Evolutionary conservation across 1,140 invertebrate genomes (phyloP).

Genomic region (Luehdorfia chinensis): DNA sequence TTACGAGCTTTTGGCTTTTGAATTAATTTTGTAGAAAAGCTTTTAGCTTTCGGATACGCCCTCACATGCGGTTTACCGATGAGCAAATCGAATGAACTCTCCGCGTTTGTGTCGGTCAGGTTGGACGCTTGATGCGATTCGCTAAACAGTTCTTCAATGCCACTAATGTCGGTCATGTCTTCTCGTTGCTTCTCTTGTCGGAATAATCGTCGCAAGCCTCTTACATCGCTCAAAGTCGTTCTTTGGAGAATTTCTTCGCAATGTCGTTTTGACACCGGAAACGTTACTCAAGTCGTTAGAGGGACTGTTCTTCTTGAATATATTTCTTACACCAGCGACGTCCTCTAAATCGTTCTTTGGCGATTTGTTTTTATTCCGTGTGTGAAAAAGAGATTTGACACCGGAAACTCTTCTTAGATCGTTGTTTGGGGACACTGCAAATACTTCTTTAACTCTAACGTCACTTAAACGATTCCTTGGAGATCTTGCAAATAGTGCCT

Average conservation of each 20-base stretch:
- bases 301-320: slow-evolving; percentile 43
- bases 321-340: slow-evolving; percentile 50
- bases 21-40: slow-evolving; percentile 24
- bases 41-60: slow-evolving; percentile 42
- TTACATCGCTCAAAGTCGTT: slow-evolving; percentile 52
- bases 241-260: slow-evolving; percentile 38
- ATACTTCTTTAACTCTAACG: slow-evolving; percentile 50
- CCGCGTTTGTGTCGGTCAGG: slow-evolving; percentile 19
- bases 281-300: slow-evolving; percentile 51
- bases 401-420: slow-evolving; percentile 60
- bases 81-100: slow-evolving; percentile 47
- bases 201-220: slow-evolving; percentile 55
- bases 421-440: slow-evolving; percentile 57
- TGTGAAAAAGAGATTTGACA: slow-evolving; percentile 49
- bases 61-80: slow-evolving; percentile 43
- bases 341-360: slow-evolving; percentile 57
- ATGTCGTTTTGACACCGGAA: slow-evolving; percentile 47
- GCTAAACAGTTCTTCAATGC: slow-evolving; percentile 47
- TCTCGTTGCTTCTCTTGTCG: slow-evolving; percentile 25
- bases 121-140: slow-evolving; percentile 21
- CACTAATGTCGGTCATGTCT: slow-evolving; percentile 42
- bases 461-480: slow-evolving; percentile 62
- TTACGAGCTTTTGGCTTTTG: slow-evolving; percentile 22
- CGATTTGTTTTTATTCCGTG: slow-evolving; percentile 27
- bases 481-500: slow-evolving; percentile 50